These are phyloP conservation scores for Cepphus grylle DNA, from an alignment of 2,113 vertebrate species.

Conservation along the genomic window DNA sequence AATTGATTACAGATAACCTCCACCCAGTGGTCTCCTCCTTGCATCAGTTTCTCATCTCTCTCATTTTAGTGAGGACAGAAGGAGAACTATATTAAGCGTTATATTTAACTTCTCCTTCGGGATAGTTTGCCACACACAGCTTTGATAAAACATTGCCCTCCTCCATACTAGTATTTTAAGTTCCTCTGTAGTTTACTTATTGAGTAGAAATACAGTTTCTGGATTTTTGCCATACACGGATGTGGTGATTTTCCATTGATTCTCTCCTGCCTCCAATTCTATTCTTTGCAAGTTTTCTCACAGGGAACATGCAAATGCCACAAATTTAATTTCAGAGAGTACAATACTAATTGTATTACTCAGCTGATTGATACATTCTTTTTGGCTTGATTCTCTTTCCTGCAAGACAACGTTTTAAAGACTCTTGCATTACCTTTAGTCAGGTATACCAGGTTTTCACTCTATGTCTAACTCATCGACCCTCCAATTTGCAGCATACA, in stretches of 20 bases:
- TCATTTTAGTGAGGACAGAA: background rate
- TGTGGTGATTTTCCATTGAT: background rate
- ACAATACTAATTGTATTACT: background rate
- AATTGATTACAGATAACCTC: background rate
- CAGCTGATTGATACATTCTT: background rate
- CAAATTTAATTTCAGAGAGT: background rate
- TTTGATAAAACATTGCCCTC: background rate
- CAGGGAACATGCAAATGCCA: background rate
- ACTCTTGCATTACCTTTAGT: background rate
- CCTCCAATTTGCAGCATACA: background rate
- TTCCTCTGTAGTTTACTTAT: background rate
- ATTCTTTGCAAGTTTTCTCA: background rate
- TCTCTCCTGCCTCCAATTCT: background rate
- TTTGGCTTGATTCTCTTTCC: background rate
- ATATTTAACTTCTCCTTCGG: background rate
- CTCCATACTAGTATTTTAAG: background rate
- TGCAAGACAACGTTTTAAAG: background rate
- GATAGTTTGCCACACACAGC: background rate
- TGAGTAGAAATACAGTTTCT: background rate
- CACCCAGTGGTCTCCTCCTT: background rate
- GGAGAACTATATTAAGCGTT: background rate
- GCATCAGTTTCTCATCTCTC: background rate
- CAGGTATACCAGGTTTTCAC: background rate
- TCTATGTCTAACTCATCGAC: background rate
- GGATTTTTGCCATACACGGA: background rate